Conservation (phyloP, 1,140 invertebrate species). For the Cryptotermes secundus region DNA sequence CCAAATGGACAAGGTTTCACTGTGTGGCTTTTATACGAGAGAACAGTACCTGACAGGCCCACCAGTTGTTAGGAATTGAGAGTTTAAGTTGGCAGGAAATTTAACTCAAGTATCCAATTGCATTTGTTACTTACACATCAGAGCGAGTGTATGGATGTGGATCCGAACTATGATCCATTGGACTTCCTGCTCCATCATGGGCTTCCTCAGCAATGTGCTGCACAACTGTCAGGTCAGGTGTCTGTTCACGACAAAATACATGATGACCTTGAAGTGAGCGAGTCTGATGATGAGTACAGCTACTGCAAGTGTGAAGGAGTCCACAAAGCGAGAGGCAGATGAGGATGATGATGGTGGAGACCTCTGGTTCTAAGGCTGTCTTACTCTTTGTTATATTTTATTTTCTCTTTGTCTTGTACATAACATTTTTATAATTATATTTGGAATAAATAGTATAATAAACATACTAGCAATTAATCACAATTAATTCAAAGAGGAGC, state of each 20-base stretch:
- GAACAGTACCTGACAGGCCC: too few relatives aligned
- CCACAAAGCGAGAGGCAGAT: background rate
- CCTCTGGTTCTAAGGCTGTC: constrained; percentile 25
- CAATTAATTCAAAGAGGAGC: background rate
- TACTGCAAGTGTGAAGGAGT: too few relatives aligned
- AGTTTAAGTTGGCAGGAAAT: too few relatives aligned
- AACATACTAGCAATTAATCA: background rate
- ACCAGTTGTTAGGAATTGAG: too few relatives aligned
- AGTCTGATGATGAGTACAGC: constrained; percentile 64
- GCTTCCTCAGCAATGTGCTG: constrained; percentile 47
- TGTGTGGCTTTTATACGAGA: too few relatives aligned
- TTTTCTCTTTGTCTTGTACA: background rate
- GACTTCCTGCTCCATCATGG: constrained; percentile 73
- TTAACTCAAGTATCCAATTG: too few relatives aligned
- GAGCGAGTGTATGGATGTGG: constrained; percentile 78
- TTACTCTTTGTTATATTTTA: background rate
- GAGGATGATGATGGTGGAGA: constrained; percentile 26
- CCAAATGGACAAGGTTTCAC: background rate
- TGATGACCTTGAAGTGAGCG: constrained; percentile 75
- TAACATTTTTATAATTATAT: constrained; percentile 4
- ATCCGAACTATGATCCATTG: constrained; percentile 84
- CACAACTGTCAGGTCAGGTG: constrained; percentile 40
- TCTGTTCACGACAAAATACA: constrained; percentile 54
- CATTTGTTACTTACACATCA: constrained; percentile 38
- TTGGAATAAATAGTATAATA: constrained; percentile 14